phyloP scores from a whole-genome alignment of 2,888 invertebrate genomes.

The Frankliniella fusca region DNA sequence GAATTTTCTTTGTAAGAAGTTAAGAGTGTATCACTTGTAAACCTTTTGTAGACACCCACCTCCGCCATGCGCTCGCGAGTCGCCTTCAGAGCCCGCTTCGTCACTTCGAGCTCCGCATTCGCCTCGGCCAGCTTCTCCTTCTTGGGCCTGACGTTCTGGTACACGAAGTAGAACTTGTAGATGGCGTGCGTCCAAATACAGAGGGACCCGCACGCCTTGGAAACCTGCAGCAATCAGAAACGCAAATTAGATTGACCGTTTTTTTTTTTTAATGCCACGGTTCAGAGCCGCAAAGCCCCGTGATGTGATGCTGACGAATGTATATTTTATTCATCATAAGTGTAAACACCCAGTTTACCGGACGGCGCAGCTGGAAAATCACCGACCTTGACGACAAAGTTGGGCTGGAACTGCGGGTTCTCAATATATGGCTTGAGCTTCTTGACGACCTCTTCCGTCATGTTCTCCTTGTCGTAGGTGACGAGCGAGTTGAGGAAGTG shows the following conservation, averaged over 20 bases:
- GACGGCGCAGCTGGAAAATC: too few relatives aligned
- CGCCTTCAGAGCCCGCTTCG: conserved; percentile 62
- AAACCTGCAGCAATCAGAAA: conserved; percentile 52
- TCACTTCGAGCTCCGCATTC: conserved; percentile 59
- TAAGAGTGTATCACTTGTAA: too few relatives aligned
- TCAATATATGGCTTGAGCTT: conserved; percentile 72
- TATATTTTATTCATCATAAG: too few relatives aligned
- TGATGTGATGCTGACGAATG: too few relatives aligned
- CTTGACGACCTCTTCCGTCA: conserved; percentile 74
- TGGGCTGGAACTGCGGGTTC: conserved; percentile 75
- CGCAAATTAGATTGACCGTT: too few relatives aligned
- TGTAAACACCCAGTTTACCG: too few relatives aligned
- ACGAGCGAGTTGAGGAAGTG: conserved; percentile 77
- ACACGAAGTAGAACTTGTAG: conserved; percentile 88
- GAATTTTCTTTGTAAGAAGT: too few relatives aligned
- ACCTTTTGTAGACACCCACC: too few relatives aligned
- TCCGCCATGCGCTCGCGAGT: conserved; percentile 76
- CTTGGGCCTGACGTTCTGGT: conserved; percentile 79
- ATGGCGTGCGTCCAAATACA: conserved; percentile 91
- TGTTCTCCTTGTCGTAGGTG: conserved; percentile 82
- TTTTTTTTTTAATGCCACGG: too few relatives aligned
- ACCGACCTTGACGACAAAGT: conserved; percentile 63
- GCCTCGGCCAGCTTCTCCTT: conserved; percentile 75
- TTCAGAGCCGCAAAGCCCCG: too few relatives aligned
- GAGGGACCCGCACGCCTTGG: conserved; percentile 73